Evolutionary conservation across 2,797 vertebrate genomes (phyloP).

Genomic region (Anniella stebbinsi): DNA sequence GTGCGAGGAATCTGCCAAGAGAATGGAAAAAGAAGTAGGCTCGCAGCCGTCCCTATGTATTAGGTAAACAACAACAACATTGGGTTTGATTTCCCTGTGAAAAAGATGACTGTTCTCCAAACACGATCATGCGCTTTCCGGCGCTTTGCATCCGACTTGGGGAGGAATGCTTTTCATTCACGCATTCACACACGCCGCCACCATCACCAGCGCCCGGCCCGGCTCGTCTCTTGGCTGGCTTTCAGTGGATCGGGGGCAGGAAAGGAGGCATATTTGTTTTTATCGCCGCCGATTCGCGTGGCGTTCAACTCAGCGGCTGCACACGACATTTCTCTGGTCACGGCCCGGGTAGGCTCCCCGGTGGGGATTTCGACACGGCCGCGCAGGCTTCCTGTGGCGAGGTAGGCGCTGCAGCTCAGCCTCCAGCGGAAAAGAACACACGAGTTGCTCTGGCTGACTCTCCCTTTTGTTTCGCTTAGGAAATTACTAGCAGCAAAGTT

Average conservation of each 20-base stretch:
- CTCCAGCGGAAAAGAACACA: not conserved
- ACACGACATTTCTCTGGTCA: not conserved
- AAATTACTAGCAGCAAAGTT: not conserved
- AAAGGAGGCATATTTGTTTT: not conserved
- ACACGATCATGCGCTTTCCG: too few relatives aligned
- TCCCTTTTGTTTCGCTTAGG: slow-evolving; percentile 1
- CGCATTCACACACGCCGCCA: too few relatives aligned
- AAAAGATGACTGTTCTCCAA: not conserved
- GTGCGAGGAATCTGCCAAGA: not conserved
- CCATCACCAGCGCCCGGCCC: not conserved
- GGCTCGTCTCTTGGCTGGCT: not conserved
- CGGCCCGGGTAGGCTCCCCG: not conserved
- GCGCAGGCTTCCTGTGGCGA: slow-evolving; percentile 5
- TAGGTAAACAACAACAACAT: not conserved
- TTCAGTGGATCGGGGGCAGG: not conserved
- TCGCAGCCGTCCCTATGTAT: too few relatives aligned
- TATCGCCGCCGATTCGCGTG: not conserved
- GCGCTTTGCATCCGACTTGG: not conserved
- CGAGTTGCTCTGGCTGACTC: not conserved
- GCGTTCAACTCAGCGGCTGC: too few relatives aligned
- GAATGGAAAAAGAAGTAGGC: not conserved
- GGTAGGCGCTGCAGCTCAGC: not conserved
- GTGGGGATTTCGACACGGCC: not conserved
- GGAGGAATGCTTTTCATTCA: not conserved
- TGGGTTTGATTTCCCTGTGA: too few relatives aligned